Conservation (phyloP, 1,140 invertebrate species). For the Platorchestia sp. region DNA sequence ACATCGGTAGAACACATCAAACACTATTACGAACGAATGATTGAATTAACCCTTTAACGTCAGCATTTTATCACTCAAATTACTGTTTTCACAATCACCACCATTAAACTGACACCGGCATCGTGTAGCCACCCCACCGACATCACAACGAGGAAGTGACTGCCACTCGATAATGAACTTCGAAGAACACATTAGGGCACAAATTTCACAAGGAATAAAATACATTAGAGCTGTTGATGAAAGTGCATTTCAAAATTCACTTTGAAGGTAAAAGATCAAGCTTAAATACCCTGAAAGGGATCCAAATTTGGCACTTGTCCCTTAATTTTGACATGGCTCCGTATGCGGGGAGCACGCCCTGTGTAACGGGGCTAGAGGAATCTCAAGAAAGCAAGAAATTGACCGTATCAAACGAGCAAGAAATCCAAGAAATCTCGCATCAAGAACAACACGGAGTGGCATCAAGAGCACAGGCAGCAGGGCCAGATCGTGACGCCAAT, state of each 20-base stretch:
- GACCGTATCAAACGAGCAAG: neutral
- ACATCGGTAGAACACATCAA: neutral
- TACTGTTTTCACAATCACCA: too few species aligned
- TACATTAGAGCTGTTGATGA: too few species aligned
- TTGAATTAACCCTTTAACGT: too few species aligned
- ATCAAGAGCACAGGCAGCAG: neutral
- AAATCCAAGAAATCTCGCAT: conserved; percentile 8
- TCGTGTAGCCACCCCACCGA: too few species aligned
- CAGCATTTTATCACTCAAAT: too few species aligned
- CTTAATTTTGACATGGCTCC: neutral
- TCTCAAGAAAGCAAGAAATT: neutral
- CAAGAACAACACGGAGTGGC: neutral
- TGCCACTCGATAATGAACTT: too few species aligned
- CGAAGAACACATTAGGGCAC: too few species aligned
- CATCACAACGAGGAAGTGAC: too few species aligned
- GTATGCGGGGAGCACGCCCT: neutral
- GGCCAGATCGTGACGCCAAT: neutral
- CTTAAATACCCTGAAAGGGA: neutral
- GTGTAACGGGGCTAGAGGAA: neutral
- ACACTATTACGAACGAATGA: neutral
- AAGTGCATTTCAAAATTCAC: too few species aligned
- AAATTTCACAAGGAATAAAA: too few species aligned
- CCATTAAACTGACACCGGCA: too few species aligned
- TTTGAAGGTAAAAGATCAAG: too few species aligned
- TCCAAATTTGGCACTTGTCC: neutral